These are phyloP conservation scores for Tachysurus vachellii DNA, from an alignment of 2,113 vertebrate genomes.

Conservation along the genomic window DNA sequence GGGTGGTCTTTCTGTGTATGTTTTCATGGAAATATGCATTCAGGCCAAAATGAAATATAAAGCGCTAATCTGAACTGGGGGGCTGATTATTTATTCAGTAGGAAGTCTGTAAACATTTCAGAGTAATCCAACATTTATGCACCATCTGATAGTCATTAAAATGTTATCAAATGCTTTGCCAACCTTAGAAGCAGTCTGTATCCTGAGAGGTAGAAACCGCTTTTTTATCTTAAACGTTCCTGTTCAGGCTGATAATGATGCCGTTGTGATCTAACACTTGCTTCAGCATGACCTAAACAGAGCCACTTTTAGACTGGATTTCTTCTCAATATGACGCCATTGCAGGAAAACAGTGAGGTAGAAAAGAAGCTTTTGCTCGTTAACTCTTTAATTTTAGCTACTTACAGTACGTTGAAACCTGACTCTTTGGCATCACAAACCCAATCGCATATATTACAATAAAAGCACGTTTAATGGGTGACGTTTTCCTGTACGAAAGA, in stretches of 20 bases:
- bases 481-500: background rate
- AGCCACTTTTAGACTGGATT: background rate
- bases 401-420: background rate
- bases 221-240: background rate
- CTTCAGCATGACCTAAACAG: background rate
- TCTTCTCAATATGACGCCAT: background rate
- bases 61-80: background rate
- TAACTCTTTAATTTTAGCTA: background rate
- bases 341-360: background rate
- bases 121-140: background rate
- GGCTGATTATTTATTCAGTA: background rate
- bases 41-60: background rate
- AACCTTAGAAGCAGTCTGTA: background rate
- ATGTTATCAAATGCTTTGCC: background rate
- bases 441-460: background rate
- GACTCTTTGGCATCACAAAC: background rate
- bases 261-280: background rate
- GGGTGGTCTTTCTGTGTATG: background rate
- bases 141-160: conserved; percentile 1
- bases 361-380: background rate
- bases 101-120: background rate
- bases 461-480: background rate
- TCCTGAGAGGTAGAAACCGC: too few relatives aligned
- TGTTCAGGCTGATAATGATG: background rate
- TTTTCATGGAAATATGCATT: background rate